These are phyloP conservation scores for Nymphalis polychloros DNA, from an alignment of 2,888 invertebrate genomes.

Conservation along the genomic window DNA sequence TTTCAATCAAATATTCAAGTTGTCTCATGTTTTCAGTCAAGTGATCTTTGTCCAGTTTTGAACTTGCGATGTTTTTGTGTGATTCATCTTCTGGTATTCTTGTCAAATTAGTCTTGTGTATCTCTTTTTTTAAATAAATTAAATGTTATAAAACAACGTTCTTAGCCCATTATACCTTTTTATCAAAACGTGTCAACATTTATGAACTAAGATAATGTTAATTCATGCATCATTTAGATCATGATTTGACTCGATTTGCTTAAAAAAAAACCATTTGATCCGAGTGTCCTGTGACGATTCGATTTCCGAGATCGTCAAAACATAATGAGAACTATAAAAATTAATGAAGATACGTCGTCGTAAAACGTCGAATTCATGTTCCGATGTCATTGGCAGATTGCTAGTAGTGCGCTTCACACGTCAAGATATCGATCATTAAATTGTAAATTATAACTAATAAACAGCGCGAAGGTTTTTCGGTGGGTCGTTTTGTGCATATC, in stretches of 20 bases:
- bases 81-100: too few relatives aligned
- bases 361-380: slow-evolving; percentile 43
- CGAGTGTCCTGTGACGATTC: slow-evolving; percentile 37
- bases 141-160: too few relatives aligned
- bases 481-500: slow-evolving; percentile 24
- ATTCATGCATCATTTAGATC: slow-evolving; percentile 16
- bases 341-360: slow-evolving; percentile 42
- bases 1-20: too few relatives aligned
- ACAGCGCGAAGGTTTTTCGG: slow-evolving; percentile 21
- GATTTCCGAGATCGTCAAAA: slow-evolving; percentile 35
- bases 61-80: too few relatives aligned
- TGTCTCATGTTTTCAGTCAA: too few relatives aligned
- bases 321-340: slow-evolving; percentile 44
- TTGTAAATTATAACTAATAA: slow-evolving; percentile 36
- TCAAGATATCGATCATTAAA: slow-evolving; percentile 39
- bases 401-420: slow-evolving; percentile 37
- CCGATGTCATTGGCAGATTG: slow-evolving; percentile 41
- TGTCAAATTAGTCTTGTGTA: too few relatives aligned
- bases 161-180: background rate
- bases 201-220: background rate
- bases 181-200: background rate
- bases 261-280: slow-evolving; percentile 26
- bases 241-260: slow-evolving; percentile 8
- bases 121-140: too few relatives aligned
- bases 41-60: too few relatives aligned